These are phyloP conservation scores for Solea senegalensis DNA, from an alignment of 2,113 vertebrate species.

Conservation along the genomic window DNA sequence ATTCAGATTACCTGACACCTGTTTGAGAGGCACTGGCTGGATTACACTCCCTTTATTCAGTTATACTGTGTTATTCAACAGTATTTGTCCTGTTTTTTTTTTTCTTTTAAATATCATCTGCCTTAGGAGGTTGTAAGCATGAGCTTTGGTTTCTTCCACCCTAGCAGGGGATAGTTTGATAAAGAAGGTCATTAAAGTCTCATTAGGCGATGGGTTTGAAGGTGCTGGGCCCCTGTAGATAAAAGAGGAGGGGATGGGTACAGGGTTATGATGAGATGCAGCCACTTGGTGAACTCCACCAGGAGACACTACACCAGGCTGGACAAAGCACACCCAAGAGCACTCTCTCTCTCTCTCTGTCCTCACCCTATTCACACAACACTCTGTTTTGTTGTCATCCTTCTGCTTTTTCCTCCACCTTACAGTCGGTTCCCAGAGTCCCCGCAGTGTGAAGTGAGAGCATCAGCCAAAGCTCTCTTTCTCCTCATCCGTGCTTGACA, in stretches of 20 bases:
- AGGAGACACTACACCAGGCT: constrained; percentile 2
- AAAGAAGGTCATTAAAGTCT: constrained; percentile 79
- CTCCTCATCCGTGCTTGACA: not conserved
- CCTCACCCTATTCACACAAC: constrained; percentile 1
- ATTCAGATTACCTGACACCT: constrained; percentile 30
- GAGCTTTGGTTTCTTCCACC: constrained; percentile 64
- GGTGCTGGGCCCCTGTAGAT: constrained; percentile 64
- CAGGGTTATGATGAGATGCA: constrained; percentile 5
- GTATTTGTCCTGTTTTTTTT: constrained; percentile 12
- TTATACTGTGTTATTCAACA: constrained; percentile 2
- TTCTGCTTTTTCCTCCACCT: constrained; percentile 8
- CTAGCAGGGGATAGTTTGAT: constrained; percentile 72
- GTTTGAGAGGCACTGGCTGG: not conserved
- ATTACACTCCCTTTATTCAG: constrained; percentile 33
- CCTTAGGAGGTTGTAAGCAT: constrained; percentile 22
- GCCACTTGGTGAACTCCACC: constrained; percentile 3
- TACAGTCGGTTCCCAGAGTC: constrained; percentile 17
- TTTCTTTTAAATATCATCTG: constrained; percentile 12
- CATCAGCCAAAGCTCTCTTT: constrained; percentile 28
- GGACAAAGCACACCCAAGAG: constrained; percentile 8
- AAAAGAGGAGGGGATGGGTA: constrained; percentile 41
- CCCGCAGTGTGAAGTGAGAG: constrained; percentile 15
- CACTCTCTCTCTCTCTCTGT: not conserved
- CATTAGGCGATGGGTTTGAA: constrained; percentile 73
- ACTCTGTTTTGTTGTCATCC: constrained; percentile 12